Evolutionary conservation across 1,140 invertebrate genomes (phyloP).

Genomic region (Brachionus plicatilis): DNA sequence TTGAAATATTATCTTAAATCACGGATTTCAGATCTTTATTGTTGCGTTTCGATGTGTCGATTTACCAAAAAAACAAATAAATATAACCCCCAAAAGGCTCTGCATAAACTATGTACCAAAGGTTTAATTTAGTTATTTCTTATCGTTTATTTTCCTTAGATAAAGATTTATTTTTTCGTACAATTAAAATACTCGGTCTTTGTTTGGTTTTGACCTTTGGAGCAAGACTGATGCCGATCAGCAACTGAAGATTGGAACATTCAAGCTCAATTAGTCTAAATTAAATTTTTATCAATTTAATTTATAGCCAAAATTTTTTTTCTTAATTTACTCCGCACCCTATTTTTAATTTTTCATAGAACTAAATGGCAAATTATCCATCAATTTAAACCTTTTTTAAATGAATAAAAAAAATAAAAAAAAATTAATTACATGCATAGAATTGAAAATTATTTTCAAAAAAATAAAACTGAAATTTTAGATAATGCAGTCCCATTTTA

Average conservation of each 20-base stretch:
- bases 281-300: neutral
- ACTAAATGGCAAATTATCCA: too few relatives aligned
- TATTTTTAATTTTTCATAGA: too few relatives aligned
- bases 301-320: neutral
- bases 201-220: neutral
- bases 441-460: too few relatives aligned
- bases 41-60: neutral
- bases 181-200: neutral
- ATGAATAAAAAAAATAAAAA: too few relatives aligned
- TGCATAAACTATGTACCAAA: neutral
- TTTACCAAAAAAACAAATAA: neutral
- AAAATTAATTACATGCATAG: neutral
- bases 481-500: too few relatives aligned
- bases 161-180: neutral
- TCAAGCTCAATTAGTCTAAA: neutral
- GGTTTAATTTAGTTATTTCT: neutral
- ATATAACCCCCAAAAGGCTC: neutral
- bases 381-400: too few relatives aligned
- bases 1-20: neutral
- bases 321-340: too few relatives aligned
- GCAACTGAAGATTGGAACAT: neutral
- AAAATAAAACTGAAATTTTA: too few relatives aligned
- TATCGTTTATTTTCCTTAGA: neutral
- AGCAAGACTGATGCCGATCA: neutral
- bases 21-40: neutral